Base-by-base conservation (phyloP, 2,888 invertebrate species). In the Cantharis rufa region DNA sequence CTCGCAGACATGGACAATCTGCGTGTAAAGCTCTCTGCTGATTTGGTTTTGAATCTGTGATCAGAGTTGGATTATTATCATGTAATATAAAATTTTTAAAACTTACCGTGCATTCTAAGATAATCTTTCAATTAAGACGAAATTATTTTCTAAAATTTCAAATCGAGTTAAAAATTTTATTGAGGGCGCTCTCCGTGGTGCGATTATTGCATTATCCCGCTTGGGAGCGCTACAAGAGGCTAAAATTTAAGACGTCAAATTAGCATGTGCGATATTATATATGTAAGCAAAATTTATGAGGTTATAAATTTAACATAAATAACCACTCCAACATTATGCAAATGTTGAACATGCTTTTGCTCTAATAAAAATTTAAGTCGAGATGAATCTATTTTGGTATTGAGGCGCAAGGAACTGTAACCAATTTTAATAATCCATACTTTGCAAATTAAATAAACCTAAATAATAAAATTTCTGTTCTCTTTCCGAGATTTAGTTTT, bases 1-100 rank as follows among this genome's bases (percentile, higher is more conserved):
- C 77, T 77, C 74, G 75, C 75, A 78, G 75, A 75, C 78, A 78
- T 78, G 78, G 75, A 78, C 78, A 78, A 75, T 77, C 77, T 77
- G 74, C 74, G 74, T 74, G 77, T 69, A 74, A 62, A 71, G 74
- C 71, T 71, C 74, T 71, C 16, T 74, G 77, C 68, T 77, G 77
- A 77, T 77, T 77, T 70, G 68, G 77, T 74, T 77, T 77, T 77
- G 77, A 74, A 74, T 77, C 70, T 64, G 71, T 74, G 70, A 76
- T 71, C 77, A 77, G 66, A 71, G 48, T 15, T 27, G 71, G 74
- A 77, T 77, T 77, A 77, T 77, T 77, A 77, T 70, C 71, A 21
- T 10, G 69, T 27, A 71, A 77, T 75, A 13, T 64, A 13, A 13
- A 32, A 32, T 32, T 32, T 32, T 32, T 32, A 13, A 13, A 32